Percentiles rank a stretch among this genome's conserved stretches.
phyloP scores from a whole-genome alignment of 2,797 vertebrate genomes.

The Lagodon rhomboides region DNA sequence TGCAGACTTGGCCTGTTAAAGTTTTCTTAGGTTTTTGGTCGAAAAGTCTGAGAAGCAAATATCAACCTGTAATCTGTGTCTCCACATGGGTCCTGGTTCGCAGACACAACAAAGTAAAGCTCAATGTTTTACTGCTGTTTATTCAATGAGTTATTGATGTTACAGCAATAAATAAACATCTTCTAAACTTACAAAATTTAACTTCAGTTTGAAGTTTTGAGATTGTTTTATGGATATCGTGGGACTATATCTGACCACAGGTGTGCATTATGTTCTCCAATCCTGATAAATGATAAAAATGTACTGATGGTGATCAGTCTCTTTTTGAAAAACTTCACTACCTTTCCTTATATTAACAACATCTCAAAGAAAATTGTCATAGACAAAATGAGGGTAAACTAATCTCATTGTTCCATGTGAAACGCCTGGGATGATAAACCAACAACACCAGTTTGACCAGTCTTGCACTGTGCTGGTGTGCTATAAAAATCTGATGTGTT shows the following conservation, averaged over 20 bases:
- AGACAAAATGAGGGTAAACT: background rate
- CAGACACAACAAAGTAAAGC: constrained; percentile 10
- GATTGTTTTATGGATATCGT: background rate
- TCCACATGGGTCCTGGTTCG: constrained; percentile 31
- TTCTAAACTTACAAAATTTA: background rate
- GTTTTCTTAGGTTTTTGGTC: constrained; percentile 36
- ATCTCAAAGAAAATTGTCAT: background rate
- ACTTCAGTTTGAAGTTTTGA: background rate
- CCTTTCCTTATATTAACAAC: background rate
- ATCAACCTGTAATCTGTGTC: constrained; percentile 32
- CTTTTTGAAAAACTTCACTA: background rate
- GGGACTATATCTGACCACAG: too few species aligned
- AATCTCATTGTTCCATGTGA: background rate
- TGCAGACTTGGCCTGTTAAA: constrained; percentile 30
- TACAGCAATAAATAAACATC: background rate
- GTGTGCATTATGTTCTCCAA: too few species aligned
- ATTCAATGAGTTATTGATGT: constrained; percentile 3
- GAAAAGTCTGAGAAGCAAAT: constrained; percentile 35
- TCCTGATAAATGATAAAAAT: background rate
- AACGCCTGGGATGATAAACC: background rate
- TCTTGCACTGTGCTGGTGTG: background rate
- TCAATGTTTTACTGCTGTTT: constrained; percentile 3
- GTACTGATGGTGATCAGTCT: background rate
- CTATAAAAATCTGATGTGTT: background rate
- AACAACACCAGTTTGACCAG: constrained; percentile 9